These are phyloP conservation scores for Parazoanthus swiftii DNA, from an alignment of 92 coral and sea anemone species.

Conservation along the genomic window DNA sequence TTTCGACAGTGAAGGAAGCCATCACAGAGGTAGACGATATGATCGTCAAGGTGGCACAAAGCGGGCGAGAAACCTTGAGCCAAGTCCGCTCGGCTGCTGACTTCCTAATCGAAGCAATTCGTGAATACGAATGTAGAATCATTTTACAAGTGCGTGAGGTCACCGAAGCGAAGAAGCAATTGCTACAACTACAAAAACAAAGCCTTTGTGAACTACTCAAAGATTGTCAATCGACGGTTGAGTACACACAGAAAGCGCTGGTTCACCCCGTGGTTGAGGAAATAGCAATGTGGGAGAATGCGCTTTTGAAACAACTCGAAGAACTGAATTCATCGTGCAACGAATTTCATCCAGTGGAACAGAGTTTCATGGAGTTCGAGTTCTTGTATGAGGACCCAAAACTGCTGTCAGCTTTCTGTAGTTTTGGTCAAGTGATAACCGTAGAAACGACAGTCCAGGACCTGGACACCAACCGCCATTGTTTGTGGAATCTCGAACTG, in stretches of 20 bases:
- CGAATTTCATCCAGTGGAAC: constrained; percentile 29
- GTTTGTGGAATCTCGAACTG: background rate
- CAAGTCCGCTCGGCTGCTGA: constrained; percentile 33
- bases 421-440: constrained; percentile 38
- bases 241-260: constrained; percentile 37
- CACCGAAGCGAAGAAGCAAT: constrained; percentile 34
- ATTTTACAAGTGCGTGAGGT: constrained; percentile 29
- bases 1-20: constrained; percentile 17
- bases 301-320: constrained; percentile 21
- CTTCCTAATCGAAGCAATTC: constrained; percentile 22
- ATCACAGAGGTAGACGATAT: constrained; percentile 16
- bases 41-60: constrained; percentile 20
- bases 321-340: constrained; percentile 27
- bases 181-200: constrained; percentile 36
- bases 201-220: constrained; percentile 21
- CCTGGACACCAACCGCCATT: background rate
- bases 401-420: constrained; percentile 8
- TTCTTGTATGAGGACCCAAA: constrained; percentile 33
- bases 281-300: constrained; percentile 38
- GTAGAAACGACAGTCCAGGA: background rate
- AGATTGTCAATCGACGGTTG: constrained; percentile 37
- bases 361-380: constrained; percentile 31
- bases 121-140: constrained; percentile 22
- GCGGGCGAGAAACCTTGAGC: constrained; percentile 36
- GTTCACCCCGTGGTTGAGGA: constrained; percentile 24